phyloP scores from a whole-genome alignment of 2,888 invertebrate genomes.

The Galerucella calmariensis region DNA sequence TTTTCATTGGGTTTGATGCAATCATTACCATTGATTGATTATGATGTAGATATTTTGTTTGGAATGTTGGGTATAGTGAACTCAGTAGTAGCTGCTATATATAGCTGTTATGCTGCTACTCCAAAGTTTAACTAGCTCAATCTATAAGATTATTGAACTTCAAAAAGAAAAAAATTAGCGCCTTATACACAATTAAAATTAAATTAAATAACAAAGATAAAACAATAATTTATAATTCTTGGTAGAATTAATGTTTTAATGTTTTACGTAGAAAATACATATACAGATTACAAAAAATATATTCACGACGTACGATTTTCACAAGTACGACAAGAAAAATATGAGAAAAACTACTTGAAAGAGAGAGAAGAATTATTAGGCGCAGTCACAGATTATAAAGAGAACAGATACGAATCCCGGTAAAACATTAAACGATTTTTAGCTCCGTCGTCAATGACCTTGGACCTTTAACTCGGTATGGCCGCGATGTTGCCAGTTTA shows the following conservation, averaged over 20 bases:
- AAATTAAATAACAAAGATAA: not conserved
- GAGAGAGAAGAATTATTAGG: too few species aligned
- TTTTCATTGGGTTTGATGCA: conserved; percentile 32
- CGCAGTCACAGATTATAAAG: too few species aligned
- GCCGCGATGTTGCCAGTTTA: too few species aligned
- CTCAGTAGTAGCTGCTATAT: conserved; percentile 26
- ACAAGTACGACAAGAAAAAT: too few species aligned
- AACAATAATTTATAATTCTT: not conserved
- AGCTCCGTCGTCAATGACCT: too few species aligned
- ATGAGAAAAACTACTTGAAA: too few species aligned
- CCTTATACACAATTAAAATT: not conserved
- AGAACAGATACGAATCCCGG: too few species aligned
- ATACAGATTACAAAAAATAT: too few species aligned
- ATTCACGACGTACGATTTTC: too few species aligned
- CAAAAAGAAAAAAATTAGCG: conserved; percentile 19
- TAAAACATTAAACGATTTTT: too few species aligned
- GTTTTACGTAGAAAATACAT: not conserved
- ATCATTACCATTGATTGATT: conserved; percentile 35
- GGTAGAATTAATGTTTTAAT: not conserved
- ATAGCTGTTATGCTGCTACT: conserved; percentile 18
- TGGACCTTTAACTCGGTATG: too few species aligned
- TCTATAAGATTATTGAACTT: conserved; percentile 30
- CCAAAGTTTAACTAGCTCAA: conserved; percentile 18
- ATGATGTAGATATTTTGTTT: conserved; percentile 35
- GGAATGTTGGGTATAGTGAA: conserved; percentile 32